Base-by-base conservation (phyloP, 2,888 invertebrate species). In the Tromatobia lineatoria region DNA sequence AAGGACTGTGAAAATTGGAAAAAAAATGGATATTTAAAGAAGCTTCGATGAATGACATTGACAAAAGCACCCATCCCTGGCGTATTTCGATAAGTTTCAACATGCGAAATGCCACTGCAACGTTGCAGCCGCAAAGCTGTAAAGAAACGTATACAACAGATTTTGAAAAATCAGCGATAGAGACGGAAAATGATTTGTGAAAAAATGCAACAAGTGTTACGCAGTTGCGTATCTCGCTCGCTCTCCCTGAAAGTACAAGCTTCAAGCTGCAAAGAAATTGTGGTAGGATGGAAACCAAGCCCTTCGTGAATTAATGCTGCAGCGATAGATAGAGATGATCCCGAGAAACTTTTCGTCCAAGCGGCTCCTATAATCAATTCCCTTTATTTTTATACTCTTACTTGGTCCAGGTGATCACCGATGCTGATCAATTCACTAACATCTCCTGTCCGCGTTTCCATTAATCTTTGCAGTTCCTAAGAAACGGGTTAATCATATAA, bases 381-480 rank as follows among this genome's bases (percentile, higher is more conserved):
- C 66, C 45, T 64, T 47, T 74, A 57, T 75, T 75, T 64, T 61
- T 76, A 15, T 74, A 86, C 80, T 95, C 97, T 97, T 97, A 97
- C 97, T 97, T 97, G 97, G 94, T 97, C 97, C 95, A 97, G 96
- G 92, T 96, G 96, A 95, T 97, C 97, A 93, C 97, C 96, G 94
- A 97, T 95, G 92, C 95, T 95, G 94, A 96, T 95, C 94, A 97
- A 95, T 94, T 96, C 96, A 94, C 95, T 96, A 94, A 97, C 94
- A 94, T 96, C 96, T 94, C 95, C 95, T 94, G 95, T 95, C 93
- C 95, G 96, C 92, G 95, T 95, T 94, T 97, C 96, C 94, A 96
- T 95, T 94, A 95, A 94, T 95, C 96, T 97, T 95, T 95, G 95
- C 94, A 97, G 96, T 94, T 96, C 97, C 97, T 97, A 96, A 93